phyloP scores from a whole-genome alignment of 2,797 vertebrate genomes.

The Halcyon leucocephala region DNA sequence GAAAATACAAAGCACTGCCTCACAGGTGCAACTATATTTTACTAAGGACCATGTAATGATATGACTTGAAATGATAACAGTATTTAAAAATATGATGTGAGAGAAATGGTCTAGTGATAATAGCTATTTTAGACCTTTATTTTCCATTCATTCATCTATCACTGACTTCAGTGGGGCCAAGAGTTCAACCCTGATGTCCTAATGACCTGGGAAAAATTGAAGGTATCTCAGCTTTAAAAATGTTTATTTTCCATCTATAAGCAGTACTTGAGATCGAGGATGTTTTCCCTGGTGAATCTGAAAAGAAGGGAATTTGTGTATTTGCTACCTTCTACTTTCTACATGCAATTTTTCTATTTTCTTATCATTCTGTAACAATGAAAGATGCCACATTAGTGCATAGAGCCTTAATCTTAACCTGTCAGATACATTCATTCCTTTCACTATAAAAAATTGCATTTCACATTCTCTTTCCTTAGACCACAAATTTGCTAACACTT shows the following conservation, averaged over 20 bases:
- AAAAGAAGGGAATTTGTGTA: constrained; percentile 23
- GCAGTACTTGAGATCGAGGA: constrained; percentile 17
- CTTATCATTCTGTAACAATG: constrained; percentile 64
- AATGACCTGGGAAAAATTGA: constrained; percentile 8
- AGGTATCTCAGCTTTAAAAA: background rate
- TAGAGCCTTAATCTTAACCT: constrained; percentile 57
- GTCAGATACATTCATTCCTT: constrained; percentile 54
- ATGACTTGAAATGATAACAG: constrained; percentile 22
- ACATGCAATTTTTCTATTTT: constrained; percentile 65
- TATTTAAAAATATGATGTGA: constrained; percentile 46
- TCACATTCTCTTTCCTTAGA: constrained; percentile 49
- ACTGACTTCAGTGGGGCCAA: background rate
- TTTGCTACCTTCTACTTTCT: constrained; percentile 46
- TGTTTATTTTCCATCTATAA: constrained; percentile 6
- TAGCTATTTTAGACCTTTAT: background rate
- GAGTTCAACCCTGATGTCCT: constrained; percentile 25
- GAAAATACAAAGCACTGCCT: constrained; percentile 3
- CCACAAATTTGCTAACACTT: constrained; percentile 55
- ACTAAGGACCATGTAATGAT: background rate
- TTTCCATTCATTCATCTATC: background rate
- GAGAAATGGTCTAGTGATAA: constrained; percentile 19
- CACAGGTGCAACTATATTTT: constrained; percentile 19
- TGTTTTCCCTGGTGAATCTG: constrained; percentile 36
- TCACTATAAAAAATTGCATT: constrained; percentile 49
- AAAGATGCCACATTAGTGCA: constrained; percentile 61